A percentile compares a stretch with the other conserved stretches of the same genome.
phyloP scores from a whole-genome alignment of 2,888 invertebrate genomes.

The Acanthopleura granulata region DNA sequence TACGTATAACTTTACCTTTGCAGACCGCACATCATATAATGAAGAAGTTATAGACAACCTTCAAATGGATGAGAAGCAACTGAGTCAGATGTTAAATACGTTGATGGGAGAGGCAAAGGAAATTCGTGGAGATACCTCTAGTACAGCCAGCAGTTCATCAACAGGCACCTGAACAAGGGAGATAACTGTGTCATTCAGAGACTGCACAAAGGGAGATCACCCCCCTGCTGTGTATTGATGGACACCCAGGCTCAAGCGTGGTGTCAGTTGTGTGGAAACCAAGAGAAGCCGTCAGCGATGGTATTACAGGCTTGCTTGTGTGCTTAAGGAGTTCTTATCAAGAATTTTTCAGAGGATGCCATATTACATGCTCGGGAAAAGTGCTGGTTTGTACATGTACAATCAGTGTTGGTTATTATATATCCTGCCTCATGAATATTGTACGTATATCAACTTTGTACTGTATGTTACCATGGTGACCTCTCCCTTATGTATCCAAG shows the following conservation, averaged over 20 bases:
- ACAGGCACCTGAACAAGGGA: slow-evolving; percentile 12
- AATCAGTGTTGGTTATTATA: no score
- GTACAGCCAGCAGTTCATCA: slow-evolving; percentile 12
- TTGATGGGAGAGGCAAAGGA: slow-evolving; percentile 62
- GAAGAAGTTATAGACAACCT: slow-evolving; percentile 36
- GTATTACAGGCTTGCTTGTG: neutral
- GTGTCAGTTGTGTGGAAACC: no score
- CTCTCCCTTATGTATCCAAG: no score
- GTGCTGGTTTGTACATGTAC: no score
- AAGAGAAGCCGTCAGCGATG: neutral
- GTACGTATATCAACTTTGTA: no score
- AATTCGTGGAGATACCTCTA: slow-evolving; percentile 46
- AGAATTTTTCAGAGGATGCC: neutral
- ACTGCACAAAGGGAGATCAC: no score
- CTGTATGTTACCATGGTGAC: no score
- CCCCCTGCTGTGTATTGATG: no score
- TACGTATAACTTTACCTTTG: neutral
- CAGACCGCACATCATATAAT: slow-evolving; percentile 22
- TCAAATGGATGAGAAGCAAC: slow-evolving; percentile 53
- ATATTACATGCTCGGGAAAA: no score
- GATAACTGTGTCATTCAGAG: neutral
- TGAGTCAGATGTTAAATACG: slow-evolving; percentile 58
- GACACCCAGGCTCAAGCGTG: no score
- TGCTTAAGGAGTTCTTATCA: neutral
- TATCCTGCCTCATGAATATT: no score